A percentile compares a stretch with the other conserved stretches of the same genome.
Evolutionary conservation across 1,140 invertebrate species (phyloP).

Genomic region (Microplitis mediator): DNA sequence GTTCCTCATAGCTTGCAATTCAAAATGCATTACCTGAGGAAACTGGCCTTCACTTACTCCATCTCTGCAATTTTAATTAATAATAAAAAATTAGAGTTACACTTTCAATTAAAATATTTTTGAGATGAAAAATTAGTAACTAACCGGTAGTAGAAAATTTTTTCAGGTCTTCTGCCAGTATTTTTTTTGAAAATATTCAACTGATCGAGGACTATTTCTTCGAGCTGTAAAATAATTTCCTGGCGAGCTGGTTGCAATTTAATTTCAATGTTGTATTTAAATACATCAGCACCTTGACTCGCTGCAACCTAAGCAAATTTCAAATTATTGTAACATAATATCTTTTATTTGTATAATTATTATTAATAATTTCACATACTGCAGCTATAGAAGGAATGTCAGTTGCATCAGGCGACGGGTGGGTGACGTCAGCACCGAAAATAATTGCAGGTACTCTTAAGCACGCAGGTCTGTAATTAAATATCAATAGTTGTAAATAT

Average conservation of each 20-base stretch:
- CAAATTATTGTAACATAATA: background rate
- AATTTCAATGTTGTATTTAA: slow-evolving; percentile 73
- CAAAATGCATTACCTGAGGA: slow-evolving; percentile 66
- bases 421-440: slow-evolving; percentile 88
- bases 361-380: slow-evolving; percentile 45
- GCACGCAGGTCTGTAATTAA: slow-evolving; percentile 42
- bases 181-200: slow-evolving; percentile 62
- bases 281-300: slow-evolving; percentile 68
- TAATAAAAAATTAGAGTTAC: no score
- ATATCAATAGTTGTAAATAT: slow-evolving; percentile 31
- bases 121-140: no score
- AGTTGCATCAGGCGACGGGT: slow-evolving; percentile 75
- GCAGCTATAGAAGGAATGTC: slow-evolving; percentile 84
- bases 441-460: slow-evolving; percentile 67
- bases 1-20: slow-evolving; percentile 70
- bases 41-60: slow-evolving; percentile 92
- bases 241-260: slow-evolving; percentile 69
- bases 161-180: slow-evolving; percentile 59
- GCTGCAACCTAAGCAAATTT: slow-evolving; percentile 57
- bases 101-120: no score
- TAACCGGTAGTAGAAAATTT: slow-evolving; percentile 43
- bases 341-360: background rate
- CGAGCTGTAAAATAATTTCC: slow-evolving; percentile 79
- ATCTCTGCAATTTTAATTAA: slow-evolving; percentile 63
- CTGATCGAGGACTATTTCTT: slow-evolving; percentile 70